These are phyloP conservation scores for Diachrysia chrysitis DNA, from an alignment of 2,888 invertebrate species.

Conservation along the genomic window DNA sequence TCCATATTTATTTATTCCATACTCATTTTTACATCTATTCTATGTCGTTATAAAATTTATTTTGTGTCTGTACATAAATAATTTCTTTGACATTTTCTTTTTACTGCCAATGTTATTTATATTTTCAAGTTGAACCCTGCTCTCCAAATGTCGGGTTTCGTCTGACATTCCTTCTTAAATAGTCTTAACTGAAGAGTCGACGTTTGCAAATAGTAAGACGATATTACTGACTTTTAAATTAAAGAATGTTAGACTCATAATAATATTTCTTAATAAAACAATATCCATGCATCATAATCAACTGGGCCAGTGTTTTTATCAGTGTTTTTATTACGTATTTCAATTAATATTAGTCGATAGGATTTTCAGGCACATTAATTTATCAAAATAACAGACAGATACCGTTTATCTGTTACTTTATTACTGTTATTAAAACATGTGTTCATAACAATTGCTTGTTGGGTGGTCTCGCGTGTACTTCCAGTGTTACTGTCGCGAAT, in stretches of 20 bases:
- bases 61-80: too few relatives aligned
- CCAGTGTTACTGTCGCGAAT: slow-evolving; percentile 64
- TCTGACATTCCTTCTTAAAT: neutral
- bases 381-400: slow-evolving; percentile 66
- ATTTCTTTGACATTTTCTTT: neutral
- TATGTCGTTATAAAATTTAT: too few relatives aligned
- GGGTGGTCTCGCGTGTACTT: slow-evolving; percentile 70
- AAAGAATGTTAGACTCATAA: slow-evolving; percentile 5
- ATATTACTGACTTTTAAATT: neutral
- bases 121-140: neutral
- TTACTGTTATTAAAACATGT: slow-evolving; percentile 73
- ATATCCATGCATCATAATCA: slow-evolving; percentile 23
- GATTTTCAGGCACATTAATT: slow-evolving; percentile 61
- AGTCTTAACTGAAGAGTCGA: neutral
- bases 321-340: slow-evolving; percentile 57
- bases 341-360: slow-evolving; percentile 61
- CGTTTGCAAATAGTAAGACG: neutral
- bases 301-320: slow-evolving; percentile 46
- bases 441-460: slow-evolving; percentile 63
- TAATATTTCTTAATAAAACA: slow-evolving; percentile 25
- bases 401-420: slow-evolving; percentile 73
- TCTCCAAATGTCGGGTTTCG: neutral
- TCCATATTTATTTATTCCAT: too few relatives aligned
- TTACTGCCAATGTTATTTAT: too few relatives aligned
- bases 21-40: too few relatives aligned